Percentiles rank a stretch among this genome's conserved stretches.
These are phyloP conservation scores for Bicyclus anynana DNA, from an alignment of 1,140 invertebrate genomes.

Conservation along the genomic window DNA sequence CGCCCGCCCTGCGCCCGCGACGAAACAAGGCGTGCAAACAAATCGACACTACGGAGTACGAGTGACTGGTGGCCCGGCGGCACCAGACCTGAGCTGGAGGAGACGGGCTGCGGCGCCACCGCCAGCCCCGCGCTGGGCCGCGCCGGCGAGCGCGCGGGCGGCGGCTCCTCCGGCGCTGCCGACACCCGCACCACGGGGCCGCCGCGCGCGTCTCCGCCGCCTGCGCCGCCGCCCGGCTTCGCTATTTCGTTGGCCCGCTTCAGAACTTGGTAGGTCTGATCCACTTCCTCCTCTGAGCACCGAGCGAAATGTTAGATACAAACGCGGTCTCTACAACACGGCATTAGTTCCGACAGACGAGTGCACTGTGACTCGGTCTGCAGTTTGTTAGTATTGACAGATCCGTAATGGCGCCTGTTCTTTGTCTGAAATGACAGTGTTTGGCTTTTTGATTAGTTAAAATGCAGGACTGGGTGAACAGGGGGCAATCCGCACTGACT, in stretches of 20 bases:
- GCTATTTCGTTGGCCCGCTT: slow-evolving; percentile 94
- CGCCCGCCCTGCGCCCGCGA: slow-evolving; percentile 67
- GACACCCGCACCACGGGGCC: slow-evolving; percentile 72
- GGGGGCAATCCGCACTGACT: slow-evolving; percentile 55
- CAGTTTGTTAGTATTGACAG: slow-evolving; percentile 41
- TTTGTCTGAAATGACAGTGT: slow-evolving; percentile 23
- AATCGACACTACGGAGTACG: slow-evolving; percentile 68
- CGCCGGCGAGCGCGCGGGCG: slow-evolving; percentile 57
- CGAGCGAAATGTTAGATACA: slow-evolving; percentile 58
- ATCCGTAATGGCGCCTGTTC: slow-evolving; percentile 19
- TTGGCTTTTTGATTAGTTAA: slow-evolving; percentile 19
- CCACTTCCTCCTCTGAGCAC: slow-evolving; percentile 83
- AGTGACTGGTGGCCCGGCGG: slow-evolving; percentile 58
- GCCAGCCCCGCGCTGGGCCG: slow-evolving; percentile 58
- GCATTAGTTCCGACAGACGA: slow-evolving; percentile 8
- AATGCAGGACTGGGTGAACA: slow-evolving; percentile 36
- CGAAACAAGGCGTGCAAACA: slow-evolving; percentile 63
- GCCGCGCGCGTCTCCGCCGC: slow-evolving; percentile 46
- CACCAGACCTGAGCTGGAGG: slow-evolving; percentile 77
- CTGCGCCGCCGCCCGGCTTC: slow-evolving; percentile 67
- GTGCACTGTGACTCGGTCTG: slow-evolving; percentile 14
- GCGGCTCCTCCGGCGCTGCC: slow-evolving; percentile 66
- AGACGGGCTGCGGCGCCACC: slow-evolving; percentile 70
- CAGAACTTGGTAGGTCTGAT: slow-evolving; percentile 94
- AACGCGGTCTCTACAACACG: slow-evolving; percentile 11